Conservation (phyloP, 1,140 invertebrate species). For the Oryzaephilus surinamensis region DNA sequence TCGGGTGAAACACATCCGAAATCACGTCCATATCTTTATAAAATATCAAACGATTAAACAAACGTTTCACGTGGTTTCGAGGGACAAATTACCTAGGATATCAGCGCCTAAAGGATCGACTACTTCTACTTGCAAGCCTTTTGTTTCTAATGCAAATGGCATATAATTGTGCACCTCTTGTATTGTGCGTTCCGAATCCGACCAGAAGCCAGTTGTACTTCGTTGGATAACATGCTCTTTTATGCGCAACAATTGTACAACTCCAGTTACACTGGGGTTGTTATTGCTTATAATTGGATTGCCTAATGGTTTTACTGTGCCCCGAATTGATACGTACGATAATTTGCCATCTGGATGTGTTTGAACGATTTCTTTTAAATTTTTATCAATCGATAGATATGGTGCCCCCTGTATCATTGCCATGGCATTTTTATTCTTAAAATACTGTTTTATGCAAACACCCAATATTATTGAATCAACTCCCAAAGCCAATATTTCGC, state of each 20-base stretch:
- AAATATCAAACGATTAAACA: no score
- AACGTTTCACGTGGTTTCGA: not conserved
- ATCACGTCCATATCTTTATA: constrained; percentile 59
- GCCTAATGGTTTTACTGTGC: constrained; percentile 59
- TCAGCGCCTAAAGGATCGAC: constrained; percentile 60
- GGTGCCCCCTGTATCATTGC: constrained; percentile 55
- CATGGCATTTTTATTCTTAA: constrained; percentile 55
- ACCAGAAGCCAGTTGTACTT: constrained; percentile 68
- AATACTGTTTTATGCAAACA: constrained; percentile 58
- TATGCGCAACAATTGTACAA: constrained; percentile 57
- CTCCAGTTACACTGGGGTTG: constrained; percentile 56
- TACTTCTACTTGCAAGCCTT: constrained; percentile 53
- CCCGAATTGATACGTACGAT: constrained; percentile 59
- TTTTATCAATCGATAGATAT: constrained; percentile 50
- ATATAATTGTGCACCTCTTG: constrained; percentile 62
- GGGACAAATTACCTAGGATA: constrained; percentile 43
- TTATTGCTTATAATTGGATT: constrained; percentile 59
- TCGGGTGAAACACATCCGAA: constrained; percentile 64
- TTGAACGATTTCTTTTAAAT: constrained; percentile 47
- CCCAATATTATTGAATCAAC: constrained; percentile 60
- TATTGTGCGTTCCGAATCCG: constrained; percentile 60
- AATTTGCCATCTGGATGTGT: constrained; percentile 50
- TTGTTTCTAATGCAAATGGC: constrained; percentile 59
- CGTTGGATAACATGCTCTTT: constrained; percentile 68
- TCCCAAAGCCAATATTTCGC: constrained; percentile 57